phyloP scores from a whole-genome alignment of 1,140 invertebrate genomes.

The Venustaconcha ellipsiformis region DNA sequence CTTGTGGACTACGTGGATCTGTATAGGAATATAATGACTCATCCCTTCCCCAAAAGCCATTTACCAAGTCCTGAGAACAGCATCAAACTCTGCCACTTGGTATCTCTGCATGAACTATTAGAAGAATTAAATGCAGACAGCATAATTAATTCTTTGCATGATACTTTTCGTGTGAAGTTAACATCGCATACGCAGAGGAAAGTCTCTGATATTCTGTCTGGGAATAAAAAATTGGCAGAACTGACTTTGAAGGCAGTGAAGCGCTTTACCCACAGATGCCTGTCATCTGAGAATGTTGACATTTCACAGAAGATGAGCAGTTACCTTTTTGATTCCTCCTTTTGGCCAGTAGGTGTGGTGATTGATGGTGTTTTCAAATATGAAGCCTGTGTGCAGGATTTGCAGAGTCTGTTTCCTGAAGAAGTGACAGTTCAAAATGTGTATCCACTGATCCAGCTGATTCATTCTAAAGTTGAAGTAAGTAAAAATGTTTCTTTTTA shows the following conservation, averaged over 20 bases:
- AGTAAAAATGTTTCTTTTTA: no score
- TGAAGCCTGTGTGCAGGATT: no score
- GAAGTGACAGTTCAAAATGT: no score
- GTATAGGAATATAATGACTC: constrained; percentile 2
- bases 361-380: no score
- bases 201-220: not conserved
- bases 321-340: no score
- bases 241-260: constrained; percentile 6
- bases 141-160: constrained; percentile 7
- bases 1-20: constrained; percentile 1
- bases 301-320: no score
- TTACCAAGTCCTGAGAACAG: constrained; percentile 9
- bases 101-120: constrained; percentile 15
- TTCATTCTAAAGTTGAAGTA: no score
- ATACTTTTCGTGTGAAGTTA: constrained; percentile 1
- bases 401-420: no score
- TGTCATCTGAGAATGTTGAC: no score
- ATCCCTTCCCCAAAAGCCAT: constrained; percentile 2
- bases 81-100: constrained; percentile 13
- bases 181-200: not conserved
- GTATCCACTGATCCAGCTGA: no score
- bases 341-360: no score
- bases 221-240: constrained; percentile 2
- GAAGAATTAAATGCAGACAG: constrained; percentile 21
- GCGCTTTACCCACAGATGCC: constrained; percentile 18